Evolutionary conservation across 2,888 invertebrate species (phyloP), one percentile per base, ranked within the genome.

Genomic region (Eupithecia abbreviata): DNA sequence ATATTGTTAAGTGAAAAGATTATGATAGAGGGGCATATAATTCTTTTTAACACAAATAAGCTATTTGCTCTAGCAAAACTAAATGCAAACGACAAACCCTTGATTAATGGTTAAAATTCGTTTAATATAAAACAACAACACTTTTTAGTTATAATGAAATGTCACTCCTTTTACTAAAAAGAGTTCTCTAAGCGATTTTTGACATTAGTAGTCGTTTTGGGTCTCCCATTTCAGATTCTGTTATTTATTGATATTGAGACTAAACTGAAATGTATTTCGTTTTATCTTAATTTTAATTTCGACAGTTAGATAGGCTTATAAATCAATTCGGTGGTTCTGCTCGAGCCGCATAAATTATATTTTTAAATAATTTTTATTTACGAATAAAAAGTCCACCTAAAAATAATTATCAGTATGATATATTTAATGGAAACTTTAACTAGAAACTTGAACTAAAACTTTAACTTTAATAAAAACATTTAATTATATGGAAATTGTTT

Each of bases 291-390:
- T 78, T 75, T 80, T 71, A 76, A 80, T 72, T 12, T 73, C 73
- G 12, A 72, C 76, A 74, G 75, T 79, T 80, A 76, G 77, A 76
- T 79, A 71, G 75, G 72, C 79, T 72, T 79, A 80, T 74, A 82
- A 77, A 82, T 77, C 82, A 84, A 75, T 79, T 79, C 58, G 70
- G 73, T 79, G 81, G 73, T 72, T 81, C 79, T 76, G 77, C 77
- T 82, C 76, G 75, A 78, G 79, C 76, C 76, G n/a, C 18, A n/a
- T 1, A 30, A 30, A 12, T 62, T 58, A 18, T 30, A 12, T 18
- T 6, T 43, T 73, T 58, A 7, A 45, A 6, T n/a, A 15, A 6
- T 51, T 51, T 3, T 58, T 30, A 62, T 30, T 7, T 30, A 62
- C 30, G 2, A 10, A 58, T n/a, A 7, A 55, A n/a, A 9, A 18